Conservation (phyloP, 2,797 vertebrate genomes). For the Aotus griseimembra region DNA sequence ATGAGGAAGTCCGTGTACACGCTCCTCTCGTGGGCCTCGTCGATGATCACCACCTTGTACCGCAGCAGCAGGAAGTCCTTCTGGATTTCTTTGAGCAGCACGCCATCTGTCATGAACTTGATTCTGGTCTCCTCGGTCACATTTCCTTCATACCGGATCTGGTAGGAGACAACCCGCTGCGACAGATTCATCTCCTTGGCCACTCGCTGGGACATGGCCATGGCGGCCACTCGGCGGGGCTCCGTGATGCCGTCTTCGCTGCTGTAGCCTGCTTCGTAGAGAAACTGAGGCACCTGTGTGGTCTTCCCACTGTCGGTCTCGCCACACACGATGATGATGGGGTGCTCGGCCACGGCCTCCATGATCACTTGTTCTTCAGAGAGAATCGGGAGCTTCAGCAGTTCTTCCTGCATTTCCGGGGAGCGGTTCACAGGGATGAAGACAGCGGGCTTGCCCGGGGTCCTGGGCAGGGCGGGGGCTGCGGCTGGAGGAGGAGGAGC, state of each 20-base stretch:
- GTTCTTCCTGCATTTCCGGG: slow-evolving; percentile 93
- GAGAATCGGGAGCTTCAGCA: slow-evolving; percentile 94
- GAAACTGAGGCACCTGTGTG: slow-evolving; percentile 97
- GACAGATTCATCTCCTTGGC: slow-evolving; percentile 97
- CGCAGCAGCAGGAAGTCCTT: slow-evolving; percentile 96
- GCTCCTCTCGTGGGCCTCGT: slow-evolving; percentile 96
- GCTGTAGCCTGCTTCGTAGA: slow-evolving; percentile 97
- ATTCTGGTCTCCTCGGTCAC: slow-evolving; percentile 94
- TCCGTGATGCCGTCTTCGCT: slow-evolving; percentile 93
- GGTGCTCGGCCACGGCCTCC: slow-evolving; percentile 94
- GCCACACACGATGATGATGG: slow-evolving; percentile 92
- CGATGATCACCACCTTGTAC: slow-evolving; percentile 94
- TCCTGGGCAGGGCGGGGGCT: not conserved
- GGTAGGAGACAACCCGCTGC: slow-evolving; percentile 94
- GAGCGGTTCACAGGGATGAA: slow-evolving; percentile 93
- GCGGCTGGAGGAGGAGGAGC: rapidly evolving
- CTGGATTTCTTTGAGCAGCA: slow-evolving; percentile 97
- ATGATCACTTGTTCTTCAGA: slow-evolving; percentile 96
- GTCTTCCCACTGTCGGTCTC: slow-evolving; percentile 99
- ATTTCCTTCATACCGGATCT: slow-evolving; percentile 97
- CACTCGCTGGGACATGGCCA: slow-evolving; percentile 97
- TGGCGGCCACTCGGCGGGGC: slow-evolving; percentile 95
- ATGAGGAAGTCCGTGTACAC: slow-evolving; percentile 97
- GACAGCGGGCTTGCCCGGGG: slow-evolving; percentile 85
- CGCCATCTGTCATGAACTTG: slow-evolving; percentile 99